Percentiles rank a stretch among this genome's conserved stretches.
These are phyloP conservation scores for Aeoliscus strigatus DNA, from an alignment of 2,797 vertebrate genomes.

Conservation along the genomic window DNA sequence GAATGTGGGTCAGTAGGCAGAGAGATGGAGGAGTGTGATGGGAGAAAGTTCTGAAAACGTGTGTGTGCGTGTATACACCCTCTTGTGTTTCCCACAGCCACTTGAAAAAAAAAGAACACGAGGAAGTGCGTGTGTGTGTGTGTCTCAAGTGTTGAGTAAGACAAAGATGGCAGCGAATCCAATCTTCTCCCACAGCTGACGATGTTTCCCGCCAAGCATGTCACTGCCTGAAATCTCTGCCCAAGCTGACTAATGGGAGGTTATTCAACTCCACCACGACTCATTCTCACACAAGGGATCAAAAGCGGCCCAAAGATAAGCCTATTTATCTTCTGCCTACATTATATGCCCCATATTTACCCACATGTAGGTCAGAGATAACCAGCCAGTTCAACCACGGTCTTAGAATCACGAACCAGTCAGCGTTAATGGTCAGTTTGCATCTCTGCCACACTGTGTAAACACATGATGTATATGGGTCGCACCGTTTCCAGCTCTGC, in stretches of 20 bases:
- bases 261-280: slow-evolving; percentile 12
- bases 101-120: slow-evolving; percentile 50
- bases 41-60: slow-evolving; percentile 33
- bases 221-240: neutral
- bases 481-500: slow-evolving; percentile 31
- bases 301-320: slow-evolving; percentile 30
- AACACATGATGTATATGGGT: slow-evolving; percentile 34
- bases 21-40: slow-evolving; percentile 27
- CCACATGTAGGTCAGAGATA: slow-evolving; percentile 49
- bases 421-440: slow-evolving; percentile 43
- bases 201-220: neutral
- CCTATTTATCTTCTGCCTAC: slow-evolving; percentile 21
- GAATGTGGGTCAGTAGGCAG: slow-evolving; percentile 73
- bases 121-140: slow-evolving; percentile 51
- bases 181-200: slow-evolving; percentile 30
- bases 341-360: slow-evolving; percentile 28
- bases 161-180: slow-evolving; percentile 30
- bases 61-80: slow-evolving; percentile 23
- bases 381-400: slow-evolving; percentile 34
- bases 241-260: neutral
- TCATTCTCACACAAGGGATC: slow-evolving; percentile 30
- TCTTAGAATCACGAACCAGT: slow-evolving; percentile 47
- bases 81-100: slow-evolving; percentile 35
- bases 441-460: slow-evolving; percentile 36
- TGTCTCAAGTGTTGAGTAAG: slow-evolving; percentile 55